Evolutionary conservation across 2,113 vertebrate genomes (phyloP), one percentile per base, ranked within the genome.

Genomic region (Phrynosoma platyrhinos): DNA sequence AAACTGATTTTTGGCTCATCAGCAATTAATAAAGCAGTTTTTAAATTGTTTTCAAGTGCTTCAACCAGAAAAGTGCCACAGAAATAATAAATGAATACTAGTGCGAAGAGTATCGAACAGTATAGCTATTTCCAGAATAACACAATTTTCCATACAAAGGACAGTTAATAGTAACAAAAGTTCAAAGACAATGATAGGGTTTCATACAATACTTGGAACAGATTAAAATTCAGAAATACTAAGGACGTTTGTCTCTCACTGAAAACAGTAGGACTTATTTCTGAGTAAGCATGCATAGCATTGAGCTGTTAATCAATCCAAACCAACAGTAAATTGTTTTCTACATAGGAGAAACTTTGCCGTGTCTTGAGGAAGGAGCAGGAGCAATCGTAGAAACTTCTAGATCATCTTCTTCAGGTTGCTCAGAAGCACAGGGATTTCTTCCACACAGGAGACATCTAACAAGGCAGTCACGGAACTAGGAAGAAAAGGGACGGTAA

Each of bases 401-500:
- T 18, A 40, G 52, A 82, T 93, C 92, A 36, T 92, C 94, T 62
- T 23, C 79, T 12, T 96, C 93, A 0, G 95, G 92, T 3, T 95
- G 89, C 5, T 87, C 36, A 9, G 90, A 79, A n/a, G 47, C 27
- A 87, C 62, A 8, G 21, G 78, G n/a, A 69, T 93, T 91, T 84
- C 79, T 95, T 36, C 94, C 87, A 71, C 90, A 94, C 69, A 94
- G 85, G 68, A 96, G 93, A 87, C 96, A 94, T 53, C 92, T 92
- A 36, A 95, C 93, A 2, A 93, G 89, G 18, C 91, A 93, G 85
- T 87, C 90, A 18, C 85, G 76, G 82, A 96, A 96, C 95, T 97
- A 82, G 86, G 93, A 91, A 88, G 4, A 27, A 91, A 90, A 55
- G 4, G 68, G 77, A 79, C 0, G 64, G 80, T 36, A 36, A 74